Evolutionary conservation across 2,888 invertebrate genomes (phyloP).

Genomic region (Myopa tessellatipennis): DNA sequence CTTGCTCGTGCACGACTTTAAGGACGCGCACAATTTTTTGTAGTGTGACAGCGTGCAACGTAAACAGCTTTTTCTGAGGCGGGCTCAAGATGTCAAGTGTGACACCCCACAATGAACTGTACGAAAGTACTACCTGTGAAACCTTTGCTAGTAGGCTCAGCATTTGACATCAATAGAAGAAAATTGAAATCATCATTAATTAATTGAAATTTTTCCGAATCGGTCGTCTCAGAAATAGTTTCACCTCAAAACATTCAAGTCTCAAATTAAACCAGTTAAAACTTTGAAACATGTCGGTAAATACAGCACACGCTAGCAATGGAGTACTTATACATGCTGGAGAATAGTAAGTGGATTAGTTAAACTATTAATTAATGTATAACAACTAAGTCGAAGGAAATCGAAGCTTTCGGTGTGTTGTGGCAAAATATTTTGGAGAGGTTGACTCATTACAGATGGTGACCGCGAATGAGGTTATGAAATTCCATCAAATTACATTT

Average conservation of each 20-base stretch:
- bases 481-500: not conserved
- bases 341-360: slow-evolving; percentile 83
- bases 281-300: slow-evolving; percentile 81
- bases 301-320: slow-evolving; percentile 94
- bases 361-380: not conserved
- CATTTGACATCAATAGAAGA: slow-evolving; percentile 45
- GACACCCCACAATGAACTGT: too few relatives aligned
- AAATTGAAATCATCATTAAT: not conserved
- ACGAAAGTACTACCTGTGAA: slow-evolving; percentile 27
- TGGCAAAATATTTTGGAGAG: not conserved
- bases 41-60: too few relatives aligned
- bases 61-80: too few relatives aligned
- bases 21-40: too few relatives aligned
- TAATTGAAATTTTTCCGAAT: not conserved
- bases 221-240: too few relatives aligned
- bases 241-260: not conserved
- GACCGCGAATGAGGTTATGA: slow-evolving; percentile 26
- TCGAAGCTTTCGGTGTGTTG: not conserved
- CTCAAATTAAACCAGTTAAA: not conserved
- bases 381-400: not conserved
- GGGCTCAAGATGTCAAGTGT: too few relatives aligned
- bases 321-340: slow-evolving; percentile 95
- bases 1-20: too few relatives aligned
- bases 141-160: slow-evolving; percentile 7
- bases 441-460: not conserved